These are phyloP conservation scores for Sanderia malayensis DNA, from an alignment of 30 jellyfish, hydroid and myxozoan genomes.

Conservation along the genomic window DNA sequence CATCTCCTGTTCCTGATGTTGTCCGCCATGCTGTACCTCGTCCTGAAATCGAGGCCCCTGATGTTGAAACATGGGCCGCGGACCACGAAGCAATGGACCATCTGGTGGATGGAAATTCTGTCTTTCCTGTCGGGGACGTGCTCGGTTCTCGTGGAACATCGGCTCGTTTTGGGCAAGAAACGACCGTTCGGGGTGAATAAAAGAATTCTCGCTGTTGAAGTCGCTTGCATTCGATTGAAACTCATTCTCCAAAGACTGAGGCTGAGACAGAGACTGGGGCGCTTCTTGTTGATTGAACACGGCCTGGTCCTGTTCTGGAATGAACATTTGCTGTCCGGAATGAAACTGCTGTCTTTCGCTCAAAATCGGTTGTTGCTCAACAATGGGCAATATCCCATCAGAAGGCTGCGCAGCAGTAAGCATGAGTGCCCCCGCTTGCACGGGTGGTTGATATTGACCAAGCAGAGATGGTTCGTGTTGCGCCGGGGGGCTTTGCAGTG, in stretches of 20 bases:
- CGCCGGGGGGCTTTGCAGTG: not conserved
- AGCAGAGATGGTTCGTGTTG: not conserved
- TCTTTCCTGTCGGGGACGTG: constrained; percentile 18
- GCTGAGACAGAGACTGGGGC: not conserved
- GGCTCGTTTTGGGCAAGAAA: too few relatives aligned
- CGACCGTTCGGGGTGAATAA: constrained; percentile 18
- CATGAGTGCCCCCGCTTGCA: not conserved
- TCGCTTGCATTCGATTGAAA: constrained; percentile 20
- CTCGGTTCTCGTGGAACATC: too few relatives aligned
- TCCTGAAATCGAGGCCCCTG: not conserved
- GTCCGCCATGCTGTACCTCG: not conserved
- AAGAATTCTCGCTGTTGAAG: constrained; percentile 12
- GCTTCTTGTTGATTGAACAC: not conserved
- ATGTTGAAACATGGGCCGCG: constrained; percentile 7
- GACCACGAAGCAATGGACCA: constrained; percentile 8
- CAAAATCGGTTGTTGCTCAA: too few relatives aligned
- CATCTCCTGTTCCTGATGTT: not conserved
- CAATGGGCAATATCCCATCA: too few relatives aligned
- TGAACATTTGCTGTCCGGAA: not conserved
- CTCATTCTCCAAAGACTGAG: constrained; percentile 13
- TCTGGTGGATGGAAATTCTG: constrained; percentile 19
- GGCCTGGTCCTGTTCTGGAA: not conserved
- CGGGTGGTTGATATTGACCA: not conserved
- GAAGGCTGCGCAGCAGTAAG: not conserved
- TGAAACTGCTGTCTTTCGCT: not conserved